Evolutionary conservation across 2,113 vertebrate genomes (phyloP).

Genomic region (Pitta sordida): DNA sequence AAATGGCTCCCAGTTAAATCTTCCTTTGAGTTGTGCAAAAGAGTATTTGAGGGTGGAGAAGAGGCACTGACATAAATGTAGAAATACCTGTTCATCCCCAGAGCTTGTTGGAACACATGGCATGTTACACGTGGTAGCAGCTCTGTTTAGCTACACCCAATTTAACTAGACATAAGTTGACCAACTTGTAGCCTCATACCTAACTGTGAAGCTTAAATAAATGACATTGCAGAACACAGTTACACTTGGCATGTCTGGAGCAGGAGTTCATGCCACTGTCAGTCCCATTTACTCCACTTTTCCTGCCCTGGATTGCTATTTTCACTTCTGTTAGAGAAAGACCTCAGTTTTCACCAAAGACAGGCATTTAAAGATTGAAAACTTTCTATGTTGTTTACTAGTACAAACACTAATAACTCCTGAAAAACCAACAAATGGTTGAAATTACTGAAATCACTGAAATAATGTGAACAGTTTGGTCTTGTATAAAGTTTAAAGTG

Average conservation of each 20-base stretch:
- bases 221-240: background rate
- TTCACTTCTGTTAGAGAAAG: background rate
- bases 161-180: background rate
- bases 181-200: background rate
- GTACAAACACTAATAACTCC: background rate
- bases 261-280: background rate
- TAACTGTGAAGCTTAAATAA: background rate
- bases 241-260: background rate
- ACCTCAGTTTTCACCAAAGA: background rate
- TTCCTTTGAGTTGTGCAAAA: background rate
- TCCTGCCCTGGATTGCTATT: background rate
- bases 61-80: background rate
- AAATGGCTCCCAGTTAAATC: background rate
- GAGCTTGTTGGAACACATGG: background rate
- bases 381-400: background rate
- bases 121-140: background rate
- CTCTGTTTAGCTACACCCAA: background rate
- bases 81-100: background rate
- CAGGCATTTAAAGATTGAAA: background rate
- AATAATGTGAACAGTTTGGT: background rate
- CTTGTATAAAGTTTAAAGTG: background rate
- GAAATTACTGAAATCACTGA: background rate
- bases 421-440: background rate
- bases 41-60: background rate
- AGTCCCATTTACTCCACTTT: background rate